Evolutionary conservation across 1,140 invertebrate species (phyloP), one percentile per base, ranked within the genome.

Genomic region (Schlechtendalia chinensis): DNA sequence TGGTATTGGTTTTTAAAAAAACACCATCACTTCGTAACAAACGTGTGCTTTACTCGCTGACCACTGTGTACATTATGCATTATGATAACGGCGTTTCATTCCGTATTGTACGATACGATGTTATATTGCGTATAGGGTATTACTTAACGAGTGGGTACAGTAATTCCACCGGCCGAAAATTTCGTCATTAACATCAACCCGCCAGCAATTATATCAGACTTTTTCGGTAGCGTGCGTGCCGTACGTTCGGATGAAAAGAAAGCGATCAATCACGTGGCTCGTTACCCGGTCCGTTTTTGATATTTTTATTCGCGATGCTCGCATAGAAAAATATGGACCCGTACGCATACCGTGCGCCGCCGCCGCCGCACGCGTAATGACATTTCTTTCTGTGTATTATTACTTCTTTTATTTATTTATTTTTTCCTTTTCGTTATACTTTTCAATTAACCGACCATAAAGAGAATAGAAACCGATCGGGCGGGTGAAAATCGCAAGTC

Each of bases 401-500:
- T 58, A 22, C 58, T 75, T 53, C 56, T 61, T 77, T 61, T 54
- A n/a, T n/a, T n/a, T n/a, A n/a, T n/a, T n/a, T n/a, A n/a, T n/a
- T n/a, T n/a, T n/a, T n/a, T 56, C 39, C 39, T 77, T 24, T 45
- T 19, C 39, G 58, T 79, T 79, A 63, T 79, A 79, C 75, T 79
- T 79, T 79, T 79, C 75, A 79, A 79, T 79, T 79, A 79, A 79
- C 75, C 75, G 58, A 79, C 75, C 75, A 79, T 79, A 79, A 79
- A 79, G 56, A 59, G 75, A 79, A 79, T 79, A 79, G 75, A 79
- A 79, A 79, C 75, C 75, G 75, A 79, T 79, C 75, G 75, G 56
- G 74, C 75, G 75, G 75, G 75, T 79, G 75, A 79, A 79, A 79
- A 79, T 79, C 75, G 75, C 75, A 79, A 79, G 75, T 79, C 75